A percentile compares a stretch with the other conserved stretches of the same genome.
Evolutionary conservation across 2,113 vertebrate species (phyloP).

Genomic region (Entosphenus tridentatus): DNA sequence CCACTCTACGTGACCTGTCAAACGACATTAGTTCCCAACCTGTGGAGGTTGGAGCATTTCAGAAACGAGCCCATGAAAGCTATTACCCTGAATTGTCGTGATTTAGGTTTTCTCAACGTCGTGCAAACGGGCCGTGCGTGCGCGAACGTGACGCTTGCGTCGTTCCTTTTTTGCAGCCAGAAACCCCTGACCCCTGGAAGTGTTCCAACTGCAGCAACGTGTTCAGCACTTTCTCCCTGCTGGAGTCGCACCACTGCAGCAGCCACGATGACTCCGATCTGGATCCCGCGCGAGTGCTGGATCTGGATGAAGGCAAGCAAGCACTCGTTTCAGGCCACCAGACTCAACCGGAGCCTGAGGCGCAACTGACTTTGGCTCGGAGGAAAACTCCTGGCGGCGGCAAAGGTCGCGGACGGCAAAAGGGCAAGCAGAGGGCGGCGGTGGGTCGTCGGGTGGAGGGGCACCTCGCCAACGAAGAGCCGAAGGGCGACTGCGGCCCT

Average conservation of each 20-base stretch:
- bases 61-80: neutral
- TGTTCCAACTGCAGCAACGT: slow-evolving; percentile 18
- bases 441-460: no score
- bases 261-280: neutral
- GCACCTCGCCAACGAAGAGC: no score
- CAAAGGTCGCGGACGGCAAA: no score
- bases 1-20: no score
- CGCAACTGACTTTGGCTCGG: no score
- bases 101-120: neutral
- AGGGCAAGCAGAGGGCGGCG: no score
- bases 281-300: no score
- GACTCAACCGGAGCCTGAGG: no score
- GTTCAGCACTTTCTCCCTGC: slow-evolving; percentile 18
- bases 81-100: neutral
- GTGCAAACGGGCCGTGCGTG: neutral
- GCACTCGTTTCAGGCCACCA: no score
- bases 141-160: slow-evolving; percentile 9
- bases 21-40: neutral
- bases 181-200: slow-evolving; percentile 16
- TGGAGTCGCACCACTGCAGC: slow-evolving; percentile 21
- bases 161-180: slow-evolving; percentile 22
- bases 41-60: neutral
- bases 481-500: no score
- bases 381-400: no score
- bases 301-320: no score